Evolutionary conservation across 1,140 invertebrate genomes (phyloP), one percentile per base, ranked within the genome.

Genomic region (Sitodiplosis mosellana): DNA sequence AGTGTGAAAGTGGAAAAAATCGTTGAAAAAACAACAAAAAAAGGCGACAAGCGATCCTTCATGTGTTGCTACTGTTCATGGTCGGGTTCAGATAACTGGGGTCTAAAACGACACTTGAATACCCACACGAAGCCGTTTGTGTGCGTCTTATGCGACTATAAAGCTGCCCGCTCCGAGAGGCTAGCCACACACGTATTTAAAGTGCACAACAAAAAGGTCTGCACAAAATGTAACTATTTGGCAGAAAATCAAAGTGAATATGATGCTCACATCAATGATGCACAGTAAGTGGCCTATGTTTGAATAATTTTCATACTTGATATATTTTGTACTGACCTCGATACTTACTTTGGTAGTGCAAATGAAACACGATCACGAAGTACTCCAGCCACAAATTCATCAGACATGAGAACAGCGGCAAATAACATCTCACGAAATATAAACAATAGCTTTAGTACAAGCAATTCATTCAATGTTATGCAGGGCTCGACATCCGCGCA

Each of bases 41-140:
- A 60, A 5, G 67, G 72, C 61, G 70, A 72, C 7, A 72, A 75
- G 55, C 70, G 73, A 50, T 67, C 81, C 54, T 90, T 85, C 64
- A 76, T 76, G 43, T 90, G 87, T 64, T 81, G 81, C 54, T 89
- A 87, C 59, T 92, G 87, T 63, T 73, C 86, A 2, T 91, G 87
- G 87, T 83, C 80, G 15, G 87, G 87, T 0, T 85, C 85, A n/a
- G 87, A 91, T 65, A 89, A 89, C 58, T 92, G 87, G 88, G 89
- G 87, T 54, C 66, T 91, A 45, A 90, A 91, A 64, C 72, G 87
- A 8, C 88, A 92, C 62, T 70, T 91, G 45, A 91, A 91, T 66
- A 91, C 87, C 15, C 88, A 92, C 64, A 74, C 89, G 55, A 91
- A 90, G 63, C 87, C 87, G 15, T 91, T 85, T 60, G 78, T 82